Evolutionary conservation across 2,113 vertebrate genomes (phyloP), one percentile per base, ranked within the genome.

Genomic region (Cynopterus brachyotis): DNA sequence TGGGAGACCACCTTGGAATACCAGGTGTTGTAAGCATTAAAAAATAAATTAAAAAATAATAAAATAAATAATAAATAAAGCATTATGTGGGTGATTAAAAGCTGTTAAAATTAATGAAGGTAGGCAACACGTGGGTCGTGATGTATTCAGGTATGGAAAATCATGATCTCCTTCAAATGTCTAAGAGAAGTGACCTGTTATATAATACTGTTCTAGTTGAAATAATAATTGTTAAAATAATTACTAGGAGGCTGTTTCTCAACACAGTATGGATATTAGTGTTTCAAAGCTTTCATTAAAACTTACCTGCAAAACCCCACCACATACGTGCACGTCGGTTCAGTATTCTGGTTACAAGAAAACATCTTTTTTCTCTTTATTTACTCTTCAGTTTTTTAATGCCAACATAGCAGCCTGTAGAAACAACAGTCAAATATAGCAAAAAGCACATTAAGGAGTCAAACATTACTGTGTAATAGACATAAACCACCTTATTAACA

Each of bases 401-500:
- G 32, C 28, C 42, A 79, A 57, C 95, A 78, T 37, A 95, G 10
- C 93, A 73, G 47, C 59, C 93, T 64, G 35, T 95, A 78, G 98
- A 98, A 89, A 94, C 2, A 67, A 64, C 64, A 94, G 79, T 64
- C 82, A 83, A 70, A 75, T 35, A 95, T 53, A 96, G 89, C 28
- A 97, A 82, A 87, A 81, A 55, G 17, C 53, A 62, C 76, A 92
- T 37, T 62, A 60, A 72, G 87, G 60, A 95, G 80, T 92, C 96
- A 87, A 88, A 64, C 22, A 86, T 79, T 66, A 83, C 60, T 6
- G 0, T 60, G 47, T 53, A 78, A 95, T 50, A 83, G 8, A 4
- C 80, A 96, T 95, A 85, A 98, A 69, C 7, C 53, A 96, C 60
- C 66, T 94, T 64, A 98, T 98, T 97, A 98, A 97, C 88, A 95